Percentiles rank a stretch among this genome's conserved stretches.
Evolutionary conservation across 92 coral and sea anemone genomes (phyloP).

Genomic region (Porites divaricata): DNA sequence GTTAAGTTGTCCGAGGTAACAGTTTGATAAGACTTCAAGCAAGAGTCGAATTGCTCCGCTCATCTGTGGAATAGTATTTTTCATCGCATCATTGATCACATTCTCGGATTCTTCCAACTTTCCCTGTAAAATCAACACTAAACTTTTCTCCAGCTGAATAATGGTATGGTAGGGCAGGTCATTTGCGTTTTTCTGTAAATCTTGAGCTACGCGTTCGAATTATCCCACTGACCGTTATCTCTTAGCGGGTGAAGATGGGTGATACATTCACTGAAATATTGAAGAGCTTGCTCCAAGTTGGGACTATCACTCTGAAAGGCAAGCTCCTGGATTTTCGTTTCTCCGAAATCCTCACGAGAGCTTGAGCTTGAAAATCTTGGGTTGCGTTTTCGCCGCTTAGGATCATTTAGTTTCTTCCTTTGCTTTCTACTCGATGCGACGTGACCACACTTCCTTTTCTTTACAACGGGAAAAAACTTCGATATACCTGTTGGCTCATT

Average conservation of each 20-base stretch:
- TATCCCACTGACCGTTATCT: conserved; percentile 7
- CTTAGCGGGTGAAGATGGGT: not conserved
- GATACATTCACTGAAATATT: not conserved
- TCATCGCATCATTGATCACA: not conserved
- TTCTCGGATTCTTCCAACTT: conserved; percentile 11
- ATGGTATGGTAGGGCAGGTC: not conserved
- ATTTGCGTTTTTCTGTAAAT: not conserved
- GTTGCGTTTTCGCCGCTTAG: not conserved
- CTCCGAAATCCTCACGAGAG: not conserved
- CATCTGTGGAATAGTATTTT: not conserved
- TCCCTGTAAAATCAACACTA: not conserved
- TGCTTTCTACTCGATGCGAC: not conserved
- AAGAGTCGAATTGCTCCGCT: not conserved
- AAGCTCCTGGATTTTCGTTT: not conserved
- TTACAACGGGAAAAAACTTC: not conserved
- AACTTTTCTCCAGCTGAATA: conserved; percentile 1
- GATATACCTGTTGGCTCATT: not conserved
- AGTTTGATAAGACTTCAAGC: conserved; percentile 1
- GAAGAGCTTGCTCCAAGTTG: not conserved
- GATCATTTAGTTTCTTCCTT: not conserved
- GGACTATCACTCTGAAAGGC: not conserved
- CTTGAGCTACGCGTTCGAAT: not conserved
- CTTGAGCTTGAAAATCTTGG: not conserved
- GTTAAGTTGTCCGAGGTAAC: not conserved
- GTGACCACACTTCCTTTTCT: not conserved